A percentile compares a stretch with the other conserved stretches of the same genome.
These are phyloP conservation scores for Nanorana parkeri DNA, from an alignment of 2,113 vertebrate genomes.

Conservation along the genomic window DNA sequence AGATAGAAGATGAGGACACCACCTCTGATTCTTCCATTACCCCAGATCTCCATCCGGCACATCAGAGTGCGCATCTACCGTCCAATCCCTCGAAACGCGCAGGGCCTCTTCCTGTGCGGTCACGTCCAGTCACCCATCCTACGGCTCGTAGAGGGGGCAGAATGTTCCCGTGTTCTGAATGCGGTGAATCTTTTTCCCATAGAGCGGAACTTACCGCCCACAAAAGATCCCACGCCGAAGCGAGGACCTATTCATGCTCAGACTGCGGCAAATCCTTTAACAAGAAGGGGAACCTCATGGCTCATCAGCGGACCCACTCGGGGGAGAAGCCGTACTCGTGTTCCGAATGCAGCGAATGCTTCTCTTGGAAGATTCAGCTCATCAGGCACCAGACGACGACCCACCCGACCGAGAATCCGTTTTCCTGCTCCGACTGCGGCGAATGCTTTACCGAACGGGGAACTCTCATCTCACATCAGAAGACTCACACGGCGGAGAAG, in stretches of 20 bases:
- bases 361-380: not conserved
- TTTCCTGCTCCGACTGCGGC: not conserved
- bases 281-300: not conserved
- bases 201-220: not conserved
- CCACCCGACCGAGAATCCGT: not conserved
- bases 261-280: not conserved
- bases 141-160: no score
- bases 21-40: no score
- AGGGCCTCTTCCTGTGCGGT: no score
- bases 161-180: no score
- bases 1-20: no score
- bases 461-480: not conserved
- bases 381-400: not conserved
- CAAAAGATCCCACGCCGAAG: constrained; percentile 38
- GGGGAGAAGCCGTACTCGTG: not conserved
- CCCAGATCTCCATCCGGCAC: no score
- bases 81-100: no score
- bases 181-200: no score
- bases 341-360: not conserved
- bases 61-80: no score
- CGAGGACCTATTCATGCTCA: not conserved
- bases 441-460: not conserved
- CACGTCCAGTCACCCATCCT: no score
- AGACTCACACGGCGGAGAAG: no score
- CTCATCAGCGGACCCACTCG: not conserved